Conservation (phyloP, 2,888 invertebrate genomes). For the Cyclophora albipunctata region DNA sequence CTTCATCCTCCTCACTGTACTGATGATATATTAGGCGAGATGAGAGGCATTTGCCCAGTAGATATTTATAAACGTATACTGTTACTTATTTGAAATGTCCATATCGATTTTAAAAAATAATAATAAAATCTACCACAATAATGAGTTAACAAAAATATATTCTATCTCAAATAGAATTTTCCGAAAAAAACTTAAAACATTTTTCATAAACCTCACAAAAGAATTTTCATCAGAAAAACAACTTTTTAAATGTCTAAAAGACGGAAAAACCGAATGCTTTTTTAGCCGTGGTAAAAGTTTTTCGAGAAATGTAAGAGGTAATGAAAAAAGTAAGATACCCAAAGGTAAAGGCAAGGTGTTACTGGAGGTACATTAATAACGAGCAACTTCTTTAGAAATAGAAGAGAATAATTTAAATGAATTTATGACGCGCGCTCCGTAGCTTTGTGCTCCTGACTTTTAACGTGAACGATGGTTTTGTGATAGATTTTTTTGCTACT, state of each 20-base stretch:
- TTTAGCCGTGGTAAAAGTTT: constrained; percentile 19
- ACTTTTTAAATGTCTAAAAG: constrained; percentile 15
- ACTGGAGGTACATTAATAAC: constrained; percentile 19
- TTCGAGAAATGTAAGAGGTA: constrained; percentile 19
- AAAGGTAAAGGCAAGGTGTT: constrained; percentile 22
- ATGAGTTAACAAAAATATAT: constrained; percentile 5
- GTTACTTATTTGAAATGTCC: too few relatives aligned
- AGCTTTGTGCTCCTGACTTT: constrained; percentile 4
- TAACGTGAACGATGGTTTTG: too few relatives aligned
- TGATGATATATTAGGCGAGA: too few relatives aligned
- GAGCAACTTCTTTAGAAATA: constrained; percentile 16
- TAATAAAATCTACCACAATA: too few relatives aligned
- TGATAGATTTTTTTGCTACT: too few relatives aligned
- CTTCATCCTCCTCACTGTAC: too few relatives aligned
- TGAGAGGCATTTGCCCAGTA: too few relatives aligned
- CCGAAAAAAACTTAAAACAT: constrained; percentile 8
- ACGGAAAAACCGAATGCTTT: constrained; percentile 21
- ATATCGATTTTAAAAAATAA: too few relatives aligned
- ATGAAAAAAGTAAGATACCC: constrained; percentile 21
- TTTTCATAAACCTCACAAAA: constrained; percentile 15
- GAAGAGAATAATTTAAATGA: constrained; percentile 19
- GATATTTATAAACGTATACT: too few relatives aligned
- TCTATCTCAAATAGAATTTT: neutral
- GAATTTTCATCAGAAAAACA: constrained; percentile 21
- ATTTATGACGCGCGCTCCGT: constrained; percentile 16